Conservation (phyloP, 2,888 invertebrate species). For the Helicoverpa assulta region DNA sequence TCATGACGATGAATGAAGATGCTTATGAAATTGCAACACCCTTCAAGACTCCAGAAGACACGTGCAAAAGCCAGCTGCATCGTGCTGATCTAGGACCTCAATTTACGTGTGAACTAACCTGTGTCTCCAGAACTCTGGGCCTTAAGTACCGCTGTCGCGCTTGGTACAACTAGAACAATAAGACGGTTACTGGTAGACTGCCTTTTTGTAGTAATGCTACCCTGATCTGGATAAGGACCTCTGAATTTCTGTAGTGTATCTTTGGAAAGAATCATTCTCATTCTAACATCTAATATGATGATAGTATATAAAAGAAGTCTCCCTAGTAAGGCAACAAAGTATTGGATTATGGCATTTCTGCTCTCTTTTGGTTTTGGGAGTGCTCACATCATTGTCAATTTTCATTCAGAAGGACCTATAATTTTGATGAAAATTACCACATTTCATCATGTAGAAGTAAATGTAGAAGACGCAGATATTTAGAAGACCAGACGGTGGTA, state of each 20-base stretch:
- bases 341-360: too few relatives aligned
- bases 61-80: slow-evolving; percentile 27
- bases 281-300: background rate
- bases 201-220: slow-evolving; percentile 1
- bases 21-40: background rate
- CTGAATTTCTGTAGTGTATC: background rate
- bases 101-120: slow-evolving; percentile 36
- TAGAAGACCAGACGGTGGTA: too few relatives aligned
- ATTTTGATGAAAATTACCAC: too few relatives aligned
- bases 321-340: too few relatives aligned
- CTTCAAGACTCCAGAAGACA: background rate
- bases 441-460: too few relatives aligned
- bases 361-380: too few relatives aligned
- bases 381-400: too few relatives aligned
- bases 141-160: slow-evolving; percentile 47
- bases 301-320: background rate
- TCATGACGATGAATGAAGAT: background rate
- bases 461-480: too few relatives aligned
- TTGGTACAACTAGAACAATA: slow-evolving; percentile 56
- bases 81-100: slow-evolving; percentile 19
- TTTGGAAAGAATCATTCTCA: background rate
- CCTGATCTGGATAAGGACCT: background rate
- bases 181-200: slow-evolving; percentile 46
- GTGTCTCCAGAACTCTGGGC: slow-evolving; percentile 48
- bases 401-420: too few relatives aligned